Percentiles rank a stretch among this genome's conserved stretches.
phyloP scores from a whole-genome alignment of 1,140 invertebrate species.

The Drosophila saltans region DNA sequence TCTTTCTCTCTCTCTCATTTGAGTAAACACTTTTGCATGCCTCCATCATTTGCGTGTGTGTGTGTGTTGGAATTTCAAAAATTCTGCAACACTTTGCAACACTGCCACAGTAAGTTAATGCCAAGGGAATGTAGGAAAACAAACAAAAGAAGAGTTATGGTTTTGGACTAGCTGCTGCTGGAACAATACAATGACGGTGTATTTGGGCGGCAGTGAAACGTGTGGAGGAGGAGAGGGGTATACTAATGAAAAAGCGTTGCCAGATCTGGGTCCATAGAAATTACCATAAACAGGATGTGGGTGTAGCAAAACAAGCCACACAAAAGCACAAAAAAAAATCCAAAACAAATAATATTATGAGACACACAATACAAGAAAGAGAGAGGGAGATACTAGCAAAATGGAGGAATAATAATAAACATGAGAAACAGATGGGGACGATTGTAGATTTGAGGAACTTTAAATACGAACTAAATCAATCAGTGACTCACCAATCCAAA shows the following conservation, averaged over 20 bases:
- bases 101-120: constrained; percentile 9
- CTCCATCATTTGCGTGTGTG: constrained; percentile 30
- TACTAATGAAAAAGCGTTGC: constrained; percentile 50
- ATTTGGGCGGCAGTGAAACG: not conserved
- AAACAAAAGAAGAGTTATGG: constrained; percentile 27
- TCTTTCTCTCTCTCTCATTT: not conserved
- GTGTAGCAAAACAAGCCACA: constrained; percentile 33
- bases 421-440: not conserved
- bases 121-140: constrained; percentile 7
- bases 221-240: not conserved
- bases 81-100: constrained; percentile 32
- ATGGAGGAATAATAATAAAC: not conserved
- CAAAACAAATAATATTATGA: not conserved
- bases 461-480: not conserved
- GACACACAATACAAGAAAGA: too few species aligned
- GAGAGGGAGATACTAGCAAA: not conserved
- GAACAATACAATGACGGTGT: not conserved
- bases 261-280: constrained; percentile 50
- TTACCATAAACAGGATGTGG: constrained; percentile 67
- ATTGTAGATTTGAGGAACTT: not conserved
- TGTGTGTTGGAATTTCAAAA: constrained; percentile 49
- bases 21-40: constrained; percentile 28
- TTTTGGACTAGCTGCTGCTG: not conserved
- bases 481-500: not conserved
- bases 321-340: constrained; percentile 12